phyloP scores from a whole-genome alignment of 1,140 invertebrate species.

The Sinella curviseta region DNA sequence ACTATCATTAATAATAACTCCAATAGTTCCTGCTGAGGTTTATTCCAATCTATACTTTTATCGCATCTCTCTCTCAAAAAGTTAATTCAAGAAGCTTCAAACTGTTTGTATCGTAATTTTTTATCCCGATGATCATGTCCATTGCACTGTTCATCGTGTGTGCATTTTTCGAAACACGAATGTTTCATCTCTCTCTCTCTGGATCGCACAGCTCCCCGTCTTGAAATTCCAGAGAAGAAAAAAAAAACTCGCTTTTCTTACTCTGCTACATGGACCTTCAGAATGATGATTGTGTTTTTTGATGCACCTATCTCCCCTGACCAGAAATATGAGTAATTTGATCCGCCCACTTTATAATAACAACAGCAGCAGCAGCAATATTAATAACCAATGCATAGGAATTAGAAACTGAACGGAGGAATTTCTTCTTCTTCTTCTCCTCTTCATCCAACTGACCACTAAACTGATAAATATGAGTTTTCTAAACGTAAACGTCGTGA shows the following conservation, averaged over 20 bases:
- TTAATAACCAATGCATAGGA: background rate
- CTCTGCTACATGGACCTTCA: background rate
- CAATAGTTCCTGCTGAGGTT: too few species aligned
- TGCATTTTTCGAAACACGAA: background rate
- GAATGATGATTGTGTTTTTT: background rate
- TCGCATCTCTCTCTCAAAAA: too few species aligned
- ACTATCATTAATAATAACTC: constrained; percentile 24
- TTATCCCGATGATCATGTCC: background rate
- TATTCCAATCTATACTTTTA: too few species aligned
- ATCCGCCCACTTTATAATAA: constrained; percentile 27
- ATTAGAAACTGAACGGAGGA: background rate
- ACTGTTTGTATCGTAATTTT: constrained; percentile 14
- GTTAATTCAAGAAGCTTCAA: constrained; percentile 25
- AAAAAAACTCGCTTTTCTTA: background rate
- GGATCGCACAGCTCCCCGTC: background rate
- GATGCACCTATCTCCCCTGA: background rate
- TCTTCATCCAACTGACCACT: background rate
- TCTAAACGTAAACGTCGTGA: constrained; percentile 6
- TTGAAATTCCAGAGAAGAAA: background rate
- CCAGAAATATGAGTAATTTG: constrained; percentile 27
- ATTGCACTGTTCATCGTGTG: background rate
- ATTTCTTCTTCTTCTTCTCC: background rate
- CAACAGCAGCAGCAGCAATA: background rate
- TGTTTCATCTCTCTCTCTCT: too few species aligned
- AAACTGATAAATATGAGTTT: background rate